phyloP scores from a whole-genome alignment of 1,140 invertebrate species.

The Dolichoris vasculosae region DNA sequence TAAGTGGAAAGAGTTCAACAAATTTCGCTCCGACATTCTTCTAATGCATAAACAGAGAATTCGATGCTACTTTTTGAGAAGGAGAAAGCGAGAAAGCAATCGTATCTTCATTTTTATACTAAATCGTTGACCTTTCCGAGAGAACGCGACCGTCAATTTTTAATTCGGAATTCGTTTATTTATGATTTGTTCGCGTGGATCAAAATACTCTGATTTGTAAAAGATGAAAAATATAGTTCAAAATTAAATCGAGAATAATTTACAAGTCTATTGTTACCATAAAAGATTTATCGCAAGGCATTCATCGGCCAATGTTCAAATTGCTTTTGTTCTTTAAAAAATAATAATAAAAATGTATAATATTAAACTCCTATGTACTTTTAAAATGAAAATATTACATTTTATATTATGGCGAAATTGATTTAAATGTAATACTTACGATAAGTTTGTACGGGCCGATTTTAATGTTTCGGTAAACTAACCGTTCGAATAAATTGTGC shows the following conservation, averaged over 20 bases:
- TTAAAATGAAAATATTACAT: too few species aligned
- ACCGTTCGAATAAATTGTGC: too few species aligned
- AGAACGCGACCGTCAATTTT: not conserved
- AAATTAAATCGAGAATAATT: not conserved
- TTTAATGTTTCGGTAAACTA: too few species aligned
- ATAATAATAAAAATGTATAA: too few species aligned
- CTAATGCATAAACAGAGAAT: conserved; percentile 22
- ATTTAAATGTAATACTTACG: too few species aligned
- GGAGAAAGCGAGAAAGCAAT: not conserved
- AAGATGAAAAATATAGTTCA: not conserved
- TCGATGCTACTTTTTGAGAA: not conserved
- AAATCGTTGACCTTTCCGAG: not conserved
- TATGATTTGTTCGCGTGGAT: not conserved
- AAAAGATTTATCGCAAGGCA: not conserved
- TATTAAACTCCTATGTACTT: too few species aligned
- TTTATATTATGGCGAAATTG: too few species aligned
- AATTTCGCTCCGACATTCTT: conserved; percentile 33
- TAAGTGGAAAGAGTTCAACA: not conserved
- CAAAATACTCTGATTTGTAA: not conserved
- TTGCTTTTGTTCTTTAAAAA: too few species aligned
- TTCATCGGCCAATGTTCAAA: not conserved
- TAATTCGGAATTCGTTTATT: too few species aligned
- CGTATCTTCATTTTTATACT: conserved; percentile 11
- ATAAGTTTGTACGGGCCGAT: too few species aligned
- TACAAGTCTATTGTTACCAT: not conserved